Evolutionary conservation across 2,113 vertebrate genomes (phyloP).

Genomic region (Oreochromis niloticus): DNA sequence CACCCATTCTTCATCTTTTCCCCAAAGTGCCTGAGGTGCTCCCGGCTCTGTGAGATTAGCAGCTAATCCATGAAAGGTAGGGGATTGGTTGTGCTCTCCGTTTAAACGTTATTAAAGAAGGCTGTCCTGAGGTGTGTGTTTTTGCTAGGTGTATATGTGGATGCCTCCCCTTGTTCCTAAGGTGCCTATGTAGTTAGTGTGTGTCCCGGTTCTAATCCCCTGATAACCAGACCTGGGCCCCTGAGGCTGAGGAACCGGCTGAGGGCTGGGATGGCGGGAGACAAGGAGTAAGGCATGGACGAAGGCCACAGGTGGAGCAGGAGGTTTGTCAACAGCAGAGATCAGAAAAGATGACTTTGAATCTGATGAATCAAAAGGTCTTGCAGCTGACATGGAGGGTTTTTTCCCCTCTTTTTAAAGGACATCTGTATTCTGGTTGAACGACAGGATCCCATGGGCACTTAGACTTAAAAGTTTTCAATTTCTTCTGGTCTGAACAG

Average conservation of each 20-base stretch:
- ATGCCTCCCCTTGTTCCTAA: background rate
- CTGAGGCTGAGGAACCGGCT: conserved; percentile 4
- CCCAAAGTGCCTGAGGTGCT: conserved; percentile 55
- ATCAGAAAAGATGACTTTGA: conserved; percentile 44
- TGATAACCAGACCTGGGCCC: conserved; percentile 52
- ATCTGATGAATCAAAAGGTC: background rate
- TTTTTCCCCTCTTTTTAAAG: background rate
- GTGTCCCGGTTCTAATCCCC: conserved; percentile 51
- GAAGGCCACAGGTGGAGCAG: conserved; percentile 29
- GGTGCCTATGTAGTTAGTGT: conserved; percentile 22
- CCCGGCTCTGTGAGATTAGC: conserved; percentile 62
- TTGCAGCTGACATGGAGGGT: background rate
- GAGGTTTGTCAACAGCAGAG: conserved; percentile 22
- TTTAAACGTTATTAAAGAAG: conserved; percentile 63
- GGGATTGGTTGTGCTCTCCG: conserved; percentile 42
- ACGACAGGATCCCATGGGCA: background rate
- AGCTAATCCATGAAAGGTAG: conserved; percentile 69
- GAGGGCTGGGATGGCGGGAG: background rate
- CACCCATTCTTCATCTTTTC: conserved; percentile 21
- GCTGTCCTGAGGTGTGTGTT: conserved; percentile 53
- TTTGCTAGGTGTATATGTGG: background rate
- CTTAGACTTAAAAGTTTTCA: background rate
- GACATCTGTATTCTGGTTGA: background rate
- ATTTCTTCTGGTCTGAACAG: background rate
- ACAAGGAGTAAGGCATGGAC: background rate